Base-by-base conservation (phyloP, 2,888 invertebrate genomes). In the Rhamphomyia laevipes region DNA sequence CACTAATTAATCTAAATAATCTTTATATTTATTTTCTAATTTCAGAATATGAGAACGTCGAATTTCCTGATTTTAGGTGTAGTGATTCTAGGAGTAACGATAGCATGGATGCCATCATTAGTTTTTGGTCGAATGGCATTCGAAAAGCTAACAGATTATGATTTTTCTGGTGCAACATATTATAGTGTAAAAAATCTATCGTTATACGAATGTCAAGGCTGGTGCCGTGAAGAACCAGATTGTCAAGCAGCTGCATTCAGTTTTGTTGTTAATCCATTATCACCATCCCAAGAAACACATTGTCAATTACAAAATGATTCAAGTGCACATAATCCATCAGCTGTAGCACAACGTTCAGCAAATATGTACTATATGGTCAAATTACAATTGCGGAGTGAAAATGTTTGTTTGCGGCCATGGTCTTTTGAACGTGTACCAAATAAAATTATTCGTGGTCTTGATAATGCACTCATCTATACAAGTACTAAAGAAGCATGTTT, bases 361-460 rank as follows among this genome's bases (percentile, higher is more conserved):
- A 92, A 90, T 70, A 87, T 90, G 74, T 93, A 93, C 71, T 93
- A 93, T 76, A 91, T 93, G 90, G 89, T 90, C 62, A 93, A 93
- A 72, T 74, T 93, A 61, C 71, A 71, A 56, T 80, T 93, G 60
- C 75, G 91, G 68, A 88, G 91, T 57, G 93, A 93, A 66, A 91
- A 90, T 66, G 87, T 93, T 6, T 93, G 93, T 66, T 75, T 87
- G 57, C 77, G 93, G 53, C 91, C 92, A 33, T 93, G 93, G 93
- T 79, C 91, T 38, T 93, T 94, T 70, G 93, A 94, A 70, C 76
- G 93, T 43, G 88, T 93, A 40, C 92, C 93, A 4, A 92, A 92
- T 68, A 91, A 91, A 71, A 86, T 91, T 72, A 84, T 93, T 51
- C 79, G 90, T 37, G 91, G 91, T 1, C 74, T 90, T 60, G 92